These are phyloP conservation scores for Drosophila ohnishii DNA, from an alignment of 1,140 invertebrate genomes.

Conservation along the genomic window DNA sequence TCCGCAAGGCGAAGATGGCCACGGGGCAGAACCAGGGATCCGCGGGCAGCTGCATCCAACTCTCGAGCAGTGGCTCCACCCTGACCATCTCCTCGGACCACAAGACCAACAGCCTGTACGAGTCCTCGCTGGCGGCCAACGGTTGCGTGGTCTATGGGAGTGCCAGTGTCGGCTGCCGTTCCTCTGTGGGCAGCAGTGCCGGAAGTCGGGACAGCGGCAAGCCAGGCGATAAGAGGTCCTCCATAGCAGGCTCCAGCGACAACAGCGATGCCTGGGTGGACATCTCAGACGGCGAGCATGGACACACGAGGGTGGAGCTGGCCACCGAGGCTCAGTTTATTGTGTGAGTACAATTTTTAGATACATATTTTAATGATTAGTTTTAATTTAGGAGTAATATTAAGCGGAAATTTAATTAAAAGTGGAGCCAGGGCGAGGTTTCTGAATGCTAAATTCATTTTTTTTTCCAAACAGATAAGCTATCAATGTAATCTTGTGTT, in stretches of 20 bases:
- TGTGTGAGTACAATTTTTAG: constrained; percentile 78
- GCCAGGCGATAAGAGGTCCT: constrained; percentile 55
- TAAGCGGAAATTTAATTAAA: not conserved
- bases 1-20: constrained; percentile 77
- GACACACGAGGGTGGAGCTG: constrained; percentile 8
- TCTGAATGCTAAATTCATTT: not conserved
- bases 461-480: not conserved
- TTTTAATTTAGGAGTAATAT: not conserved
- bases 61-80: constrained; percentile 83
- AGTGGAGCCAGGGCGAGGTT: not conserved
- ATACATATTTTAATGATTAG: not conserved
- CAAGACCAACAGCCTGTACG: constrained; percentile 87
- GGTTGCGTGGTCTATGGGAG: constrained; percentile 84
- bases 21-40: constrained; percentile 32
- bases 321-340: constrained; percentile 76
- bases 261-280: constrained; percentile 88
- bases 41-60: constrained; percentile 82
- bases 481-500: not conserved
- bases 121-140: constrained; percentile 70
- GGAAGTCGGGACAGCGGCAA: constrained; percentile 35
- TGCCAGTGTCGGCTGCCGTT: constrained; percentile 57
- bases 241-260: constrained; percentile 84
- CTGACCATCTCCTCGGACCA: constrained; percentile 86
- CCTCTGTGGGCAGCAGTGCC: constrained; percentile 53
- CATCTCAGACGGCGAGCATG: constrained; percentile 84